These are phyloP conservation scores for Amblyopsis hoosieri DNA, from an alignment of 2,797 vertebrate genomes.

Conservation along the genomic window DNA sequence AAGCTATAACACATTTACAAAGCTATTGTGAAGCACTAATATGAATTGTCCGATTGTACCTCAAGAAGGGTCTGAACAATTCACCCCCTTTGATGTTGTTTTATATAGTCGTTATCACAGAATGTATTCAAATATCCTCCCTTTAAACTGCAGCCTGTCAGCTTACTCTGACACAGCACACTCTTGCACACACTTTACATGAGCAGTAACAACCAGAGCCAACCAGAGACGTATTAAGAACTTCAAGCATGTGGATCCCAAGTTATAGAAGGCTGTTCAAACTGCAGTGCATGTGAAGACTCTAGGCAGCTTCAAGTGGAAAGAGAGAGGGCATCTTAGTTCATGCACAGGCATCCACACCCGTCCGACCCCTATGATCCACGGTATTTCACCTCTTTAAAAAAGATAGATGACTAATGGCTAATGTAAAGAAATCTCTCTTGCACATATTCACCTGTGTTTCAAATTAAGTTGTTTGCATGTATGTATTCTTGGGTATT, in stretches of 20 bases:
- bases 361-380: too few species aligned
- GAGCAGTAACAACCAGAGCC: too few species aligned
- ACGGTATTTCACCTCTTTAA: too few species aligned
- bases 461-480: too few species aligned
- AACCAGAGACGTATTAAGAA: background rate
- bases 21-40: constrained; percentile 27
- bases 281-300: background rate
- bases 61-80: constrained; percentile 21
- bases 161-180: background rate
- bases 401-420: too few species aligned
- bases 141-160: background rate
- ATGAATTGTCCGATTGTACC: constrained; percentile 13
- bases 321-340: background rate
- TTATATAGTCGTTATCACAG: too few species aligned
- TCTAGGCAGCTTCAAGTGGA: constrained; percentile 1
- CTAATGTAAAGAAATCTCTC: background rate
- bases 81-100: constrained; percentile 6
- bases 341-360: background rate
- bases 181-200: background rate
- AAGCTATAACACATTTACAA: constrained; percentile 23
- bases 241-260: constrained; percentile 11
- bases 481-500: too few species aligned
- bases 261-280: background rate
- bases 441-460: too few species aligned
- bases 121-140: constrained; percentile 6